phyloP scores from a whole-genome alignment of 2,888 invertebrate genomes.

The Miltochrista miniata region DNA sequence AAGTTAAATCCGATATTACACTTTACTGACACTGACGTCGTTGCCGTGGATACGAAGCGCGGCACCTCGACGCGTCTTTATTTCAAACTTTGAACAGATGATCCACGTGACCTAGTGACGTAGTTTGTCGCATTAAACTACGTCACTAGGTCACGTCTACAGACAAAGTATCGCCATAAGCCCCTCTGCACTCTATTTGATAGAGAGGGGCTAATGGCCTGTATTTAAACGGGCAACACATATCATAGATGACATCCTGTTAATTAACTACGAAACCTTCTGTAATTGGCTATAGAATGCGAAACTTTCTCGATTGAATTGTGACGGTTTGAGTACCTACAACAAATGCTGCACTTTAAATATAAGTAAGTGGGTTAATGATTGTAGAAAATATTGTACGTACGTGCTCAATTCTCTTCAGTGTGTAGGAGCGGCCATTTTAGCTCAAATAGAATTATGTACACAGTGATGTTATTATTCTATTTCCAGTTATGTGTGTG shows the following conservation, averaged over 20 bases:
- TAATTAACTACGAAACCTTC: not conserved
- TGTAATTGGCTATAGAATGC: slow-evolving; percentile 1
- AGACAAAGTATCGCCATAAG: no score
- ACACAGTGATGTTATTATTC: slow-evolving; percentile 7
- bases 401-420: slow-evolving; percentile 27
- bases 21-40: no score
- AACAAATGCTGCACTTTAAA: slow-evolving; percentile 15
- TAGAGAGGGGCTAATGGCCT: no score
- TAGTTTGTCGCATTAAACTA: no score
- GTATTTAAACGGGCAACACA: no score
- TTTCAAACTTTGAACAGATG: no score
- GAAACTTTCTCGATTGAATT: slow-evolving; percentile 31
- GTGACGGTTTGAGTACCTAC: slow-evolving; percentile 23
- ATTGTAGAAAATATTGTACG: slow-evolving; percentile 26
- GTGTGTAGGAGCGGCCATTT: slow-evolving; percentile 20
- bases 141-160: no score
- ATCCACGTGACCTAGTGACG: no score
- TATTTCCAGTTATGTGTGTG: slow-evolving; percentile 6
- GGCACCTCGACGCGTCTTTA: no score
- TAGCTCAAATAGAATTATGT: slow-evolving; percentile 21
- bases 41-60: no score
- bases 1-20: no score
- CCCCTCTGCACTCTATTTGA: no score
- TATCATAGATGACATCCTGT: not conserved
- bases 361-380: slow-evolving; percentile 33